These are phyloP conservation scores for Heliconius cydno DNA, from an alignment of 2,888 invertebrate species.

Conservation along the genomic window DNA sequence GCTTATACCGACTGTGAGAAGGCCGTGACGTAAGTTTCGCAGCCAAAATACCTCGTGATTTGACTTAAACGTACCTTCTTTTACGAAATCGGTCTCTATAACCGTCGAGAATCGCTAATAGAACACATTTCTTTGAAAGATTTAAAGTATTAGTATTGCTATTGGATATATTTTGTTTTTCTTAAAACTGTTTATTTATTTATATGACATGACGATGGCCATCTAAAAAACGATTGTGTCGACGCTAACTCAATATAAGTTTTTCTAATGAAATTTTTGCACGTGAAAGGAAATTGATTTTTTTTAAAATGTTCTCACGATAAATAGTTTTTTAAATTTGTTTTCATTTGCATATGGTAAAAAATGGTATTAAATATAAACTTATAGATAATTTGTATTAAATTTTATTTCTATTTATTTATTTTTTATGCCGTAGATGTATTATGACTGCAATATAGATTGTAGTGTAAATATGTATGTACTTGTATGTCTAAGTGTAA, in stretches of 20 bases:
- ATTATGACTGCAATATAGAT: no score
- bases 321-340: background rate
- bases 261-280: background rate
- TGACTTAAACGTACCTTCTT: constrained; percentile 44
- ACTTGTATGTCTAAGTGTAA: no score
- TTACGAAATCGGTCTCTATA: constrained; percentile 39
- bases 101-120: constrained; percentile 43
- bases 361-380: no score
- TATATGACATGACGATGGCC: background rate
- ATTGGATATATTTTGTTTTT: constrained; percentile 18
- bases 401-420: no score
- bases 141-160: background rate
- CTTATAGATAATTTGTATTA: no score
- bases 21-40: constrained; percentile 72
- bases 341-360: background rate
- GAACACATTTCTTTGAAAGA: constrained; percentile 25
- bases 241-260: background rate
- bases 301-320: background rate
- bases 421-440: no score
- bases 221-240: background rate
- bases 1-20: constrained; percentile 73
- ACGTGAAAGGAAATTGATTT: background rate
- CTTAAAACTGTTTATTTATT: background rate
- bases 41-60: constrained; percentile 59
- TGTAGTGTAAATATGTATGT: no score